Conservation (phyloP, 1,140 invertebrate genomes). For the Aphidius ervi region DNA sequence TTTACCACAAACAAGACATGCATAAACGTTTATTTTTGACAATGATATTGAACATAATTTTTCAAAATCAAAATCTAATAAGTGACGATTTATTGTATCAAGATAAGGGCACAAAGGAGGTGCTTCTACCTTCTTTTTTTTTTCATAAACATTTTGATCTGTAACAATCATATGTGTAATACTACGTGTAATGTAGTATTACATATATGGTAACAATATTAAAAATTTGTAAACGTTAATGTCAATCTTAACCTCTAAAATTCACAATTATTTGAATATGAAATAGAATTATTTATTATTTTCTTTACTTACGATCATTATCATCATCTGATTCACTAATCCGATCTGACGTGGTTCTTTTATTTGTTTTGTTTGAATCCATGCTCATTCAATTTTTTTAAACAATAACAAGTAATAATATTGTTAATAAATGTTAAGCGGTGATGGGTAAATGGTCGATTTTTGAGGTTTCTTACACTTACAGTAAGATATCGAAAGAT, state of each 20-base stretch:
- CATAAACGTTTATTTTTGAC: slow-evolving; percentile 98
- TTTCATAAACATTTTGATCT: slow-evolving; percentile 20
- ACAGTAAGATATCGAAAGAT: too few relatives aligned
- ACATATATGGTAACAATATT: background rate
- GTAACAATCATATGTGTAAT: slow-evolving; percentile 1
- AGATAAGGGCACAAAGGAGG: slow-evolving; percentile 81
- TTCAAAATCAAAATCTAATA: slow-evolving; percentile 99
- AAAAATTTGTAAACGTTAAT: background rate
- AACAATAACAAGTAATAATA: too few relatives aligned
- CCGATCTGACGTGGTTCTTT: slow-evolving; percentile 30
- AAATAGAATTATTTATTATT: slow-evolving; percentile 10
- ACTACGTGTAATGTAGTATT: too few relatives aligned
- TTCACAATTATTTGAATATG: background rate
- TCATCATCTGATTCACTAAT: slow-evolving; percentile 32
- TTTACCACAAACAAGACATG: slow-evolving; percentile 99
- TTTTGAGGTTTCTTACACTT: too few relatives aligned
- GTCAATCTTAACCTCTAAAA: too few relatives aligned
- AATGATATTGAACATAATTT: slow-evolving; percentile 98
- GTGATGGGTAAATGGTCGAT: too few relatives aligned
- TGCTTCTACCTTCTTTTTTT: slow-evolving; percentile 28
- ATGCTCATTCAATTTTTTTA: too few relatives aligned
- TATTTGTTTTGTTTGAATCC: slow-evolving; percentile 17
- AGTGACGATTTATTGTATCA: slow-evolving; percentile 93
- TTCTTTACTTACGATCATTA: slow-evolving; percentile 29
- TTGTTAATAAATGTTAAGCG: too few relatives aligned